phyloP scores from a whole-genome alignment of 92 coral and sea anemone genomes.

The Anthopleura xanthogrammica region DNA sequence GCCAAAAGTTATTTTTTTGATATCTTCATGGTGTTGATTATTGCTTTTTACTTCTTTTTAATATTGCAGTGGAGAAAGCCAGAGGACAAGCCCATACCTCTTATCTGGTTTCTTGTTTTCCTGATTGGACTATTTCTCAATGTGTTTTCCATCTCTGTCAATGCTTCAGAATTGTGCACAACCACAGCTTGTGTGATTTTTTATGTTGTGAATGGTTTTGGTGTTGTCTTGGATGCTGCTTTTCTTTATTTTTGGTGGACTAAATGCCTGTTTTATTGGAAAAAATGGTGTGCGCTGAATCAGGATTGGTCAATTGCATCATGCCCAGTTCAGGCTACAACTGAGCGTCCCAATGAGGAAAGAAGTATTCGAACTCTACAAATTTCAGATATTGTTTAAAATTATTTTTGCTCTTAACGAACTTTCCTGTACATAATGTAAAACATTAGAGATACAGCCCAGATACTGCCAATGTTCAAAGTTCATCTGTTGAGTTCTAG shows the following conservation, averaged over 20 bases:
- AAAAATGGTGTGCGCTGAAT: slow-evolving; percentile 86
- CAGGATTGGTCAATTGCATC: slow-evolving; percentile 87
- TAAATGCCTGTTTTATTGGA: slow-evolving; percentile 77
- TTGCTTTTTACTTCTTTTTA: background rate
- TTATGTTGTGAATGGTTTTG: slow-evolving; percentile 86
- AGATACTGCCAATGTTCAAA: too few relatives aligned
- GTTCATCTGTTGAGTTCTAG: too few relatives aligned
- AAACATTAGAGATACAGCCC: background rate
- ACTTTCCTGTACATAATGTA: background rate
- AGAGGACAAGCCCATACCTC: slow-evolving; percentile 83
- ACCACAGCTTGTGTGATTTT: slow-evolving; percentile 84
- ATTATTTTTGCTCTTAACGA: background rate
- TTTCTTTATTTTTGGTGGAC: slow-evolving; percentile 91
- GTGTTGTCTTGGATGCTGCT: slow-evolving; percentile 83
- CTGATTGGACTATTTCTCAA: slow-evolving; percentile 86
- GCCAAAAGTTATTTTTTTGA: too few relatives aligned
- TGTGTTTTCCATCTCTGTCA: slow-evolving; percentile 78
- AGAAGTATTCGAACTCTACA: slow-evolving; percentile 66
- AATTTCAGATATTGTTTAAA: slow-evolving; percentile 72
- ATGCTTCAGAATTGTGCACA: slow-evolving; percentile 80
- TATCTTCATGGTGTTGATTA: background rate
- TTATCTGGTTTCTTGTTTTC: slow-evolving; percentile 87
- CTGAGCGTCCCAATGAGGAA: slow-evolving; percentile 55
- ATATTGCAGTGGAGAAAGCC: slow-evolving; percentile 83
- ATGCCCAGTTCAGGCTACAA: slow-evolving; percentile 35